Evolutionary conservation across 1,140 invertebrate genomes (phyloP).

Genomic region (Drosophila gunungcola): DNA sequence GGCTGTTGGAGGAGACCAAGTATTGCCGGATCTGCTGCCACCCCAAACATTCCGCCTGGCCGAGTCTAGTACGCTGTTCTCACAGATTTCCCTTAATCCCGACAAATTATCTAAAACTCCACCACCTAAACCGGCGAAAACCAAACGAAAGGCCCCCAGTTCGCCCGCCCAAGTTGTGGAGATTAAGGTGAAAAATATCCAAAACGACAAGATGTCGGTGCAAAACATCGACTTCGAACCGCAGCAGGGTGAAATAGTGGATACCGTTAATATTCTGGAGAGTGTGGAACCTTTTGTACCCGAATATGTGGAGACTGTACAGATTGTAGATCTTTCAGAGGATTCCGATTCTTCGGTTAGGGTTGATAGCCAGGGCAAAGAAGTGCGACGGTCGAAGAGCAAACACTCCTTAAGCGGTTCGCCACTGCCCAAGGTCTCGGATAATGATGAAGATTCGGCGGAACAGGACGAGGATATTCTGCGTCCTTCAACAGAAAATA

Average conservation of each 20-base stretch:
- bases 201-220: conserved; percentile 83
- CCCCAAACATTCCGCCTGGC: conserved; percentile 87
- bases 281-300: conserved; percentile 80
- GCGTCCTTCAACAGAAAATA: conserved; percentile 57
- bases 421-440: conserved; percentile 16
- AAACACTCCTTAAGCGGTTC: conserved; percentile 63
- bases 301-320: conserved; percentile 82
- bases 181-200: conserved; percentile 77
- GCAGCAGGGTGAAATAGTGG: conserved; percentile 74
- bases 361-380: conserved; percentile 55
- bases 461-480: conserved; percentile 46
- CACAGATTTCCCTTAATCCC: conserved; percentile 87
- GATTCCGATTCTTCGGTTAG: conserved; percentile 78
- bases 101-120: conserved; percentile 6
- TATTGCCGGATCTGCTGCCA: conserved; percentile 80
- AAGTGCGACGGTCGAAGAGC: conserved; percentile 70
- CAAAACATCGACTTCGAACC: conserved; percentile 74
- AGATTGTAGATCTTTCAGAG: conserved; percentile 82
- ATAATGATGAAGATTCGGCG: conserved; percentile 21
- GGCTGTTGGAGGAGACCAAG: conserved; percentile 32
- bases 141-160: conserved; percentile 62
- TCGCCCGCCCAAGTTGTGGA: conserved; percentile 75
- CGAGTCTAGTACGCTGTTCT: conserved; percentile 89
- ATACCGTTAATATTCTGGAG: conserved; percentile 83
- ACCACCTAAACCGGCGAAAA: conserved; percentile 56